Evolutionary conservation across 2,888 invertebrate species (phyloP).

Genomic region (Agonopterix arenella): DNA sequence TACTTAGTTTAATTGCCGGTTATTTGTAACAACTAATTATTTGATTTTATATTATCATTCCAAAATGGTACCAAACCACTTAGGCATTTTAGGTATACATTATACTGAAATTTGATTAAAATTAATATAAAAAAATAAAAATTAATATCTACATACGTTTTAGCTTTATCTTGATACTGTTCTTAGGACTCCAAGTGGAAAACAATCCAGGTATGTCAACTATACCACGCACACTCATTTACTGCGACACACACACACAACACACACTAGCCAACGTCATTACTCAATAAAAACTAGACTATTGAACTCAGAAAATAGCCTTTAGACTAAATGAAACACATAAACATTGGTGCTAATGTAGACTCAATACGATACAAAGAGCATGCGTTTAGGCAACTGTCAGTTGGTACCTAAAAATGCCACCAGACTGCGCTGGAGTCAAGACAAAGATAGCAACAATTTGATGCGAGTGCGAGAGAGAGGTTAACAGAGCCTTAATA

Average conservation of each 20-base stretch:
- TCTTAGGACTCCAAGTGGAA: conserved; percentile 69
- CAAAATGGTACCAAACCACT: too few species aligned
- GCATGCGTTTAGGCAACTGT: conserved; percentile 66
- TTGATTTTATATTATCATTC: too few species aligned
- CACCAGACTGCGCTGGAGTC: conserved; percentile 51
- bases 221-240: conserved; percentile 68
- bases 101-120: too few species aligned
- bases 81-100: too few species aligned
- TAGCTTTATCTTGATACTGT: conserved; percentile 71
- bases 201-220: conserved; percentile 63
- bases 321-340: conserved; percentile 9
- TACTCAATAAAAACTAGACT: conserved; percentile 2
- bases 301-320: conserved; percentile 8
- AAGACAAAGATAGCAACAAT: conserved; percentile 26
- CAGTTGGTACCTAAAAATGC: conserved; percentile 43
- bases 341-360: conserved; percentile 18
- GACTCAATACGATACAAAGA: conserved; percentile 43
- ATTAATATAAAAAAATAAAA: too few species aligned
- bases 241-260: conserved; percentile 54
- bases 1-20: too few species aligned
- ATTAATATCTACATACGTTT: conserved; percentile 52
- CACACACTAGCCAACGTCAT: conserved; percentile 26
- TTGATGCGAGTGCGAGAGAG: conserved; percentile 14
- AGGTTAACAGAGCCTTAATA: conserved; percentile 34
- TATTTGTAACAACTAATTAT: too few species aligned